phyloP scores from a whole-genome alignment of 2,113 vertebrate genomes.

The Pygoscelis antarcticus region DNA sequence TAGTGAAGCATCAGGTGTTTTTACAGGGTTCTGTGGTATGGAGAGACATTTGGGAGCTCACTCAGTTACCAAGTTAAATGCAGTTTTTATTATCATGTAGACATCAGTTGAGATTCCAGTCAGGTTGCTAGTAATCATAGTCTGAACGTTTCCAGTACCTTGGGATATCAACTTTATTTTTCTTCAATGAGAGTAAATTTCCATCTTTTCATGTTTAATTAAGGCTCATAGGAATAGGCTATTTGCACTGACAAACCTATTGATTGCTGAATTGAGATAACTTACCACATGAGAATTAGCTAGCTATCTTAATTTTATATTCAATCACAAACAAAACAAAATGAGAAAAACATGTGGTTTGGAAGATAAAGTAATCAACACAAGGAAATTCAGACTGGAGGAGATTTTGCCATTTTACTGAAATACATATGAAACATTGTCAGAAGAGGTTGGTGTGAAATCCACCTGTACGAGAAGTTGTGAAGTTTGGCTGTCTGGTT shows the following conservation, averaged over 20 bases:
- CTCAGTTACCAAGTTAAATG: background rate
- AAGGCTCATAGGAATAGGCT: slow-evolving; percentile 36
- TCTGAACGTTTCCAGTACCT: background rate
- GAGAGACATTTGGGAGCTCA: background rate
- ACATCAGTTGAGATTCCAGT: slow-evolving; percentile 25
- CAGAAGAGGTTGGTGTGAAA: background rate
- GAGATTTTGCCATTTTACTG: background rate
- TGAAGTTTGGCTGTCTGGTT: background rate
- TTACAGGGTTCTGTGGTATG: background rate
- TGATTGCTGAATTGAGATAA: slow-evolving; percentile 35
- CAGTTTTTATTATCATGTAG: background rate
- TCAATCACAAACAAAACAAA: slow-evolving; percentile 12
- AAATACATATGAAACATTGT: background rate
- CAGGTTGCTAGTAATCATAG: slow-evolving; percentile 23
- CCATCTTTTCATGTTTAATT: slow-evolving; percentile 48
- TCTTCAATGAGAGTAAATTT: slow-evolving; percentile 45
- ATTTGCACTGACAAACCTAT: slow-evolving; percentile 30
- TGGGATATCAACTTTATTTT: slow-evolving; percentile 42
- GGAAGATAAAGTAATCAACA: background rate
- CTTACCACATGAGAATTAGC: background rate
- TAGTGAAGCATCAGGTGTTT: background rate
- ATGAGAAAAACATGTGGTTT: background rate
- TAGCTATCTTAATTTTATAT: slow-evolving; percentile 27
- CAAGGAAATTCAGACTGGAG: background rate
- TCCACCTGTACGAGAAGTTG: background rate